These are phyloP conservation scores for Rynchops niger DNA, from an alignment of 2,113 vertebrate genomes.

Conservation along the genomic window DNA sequence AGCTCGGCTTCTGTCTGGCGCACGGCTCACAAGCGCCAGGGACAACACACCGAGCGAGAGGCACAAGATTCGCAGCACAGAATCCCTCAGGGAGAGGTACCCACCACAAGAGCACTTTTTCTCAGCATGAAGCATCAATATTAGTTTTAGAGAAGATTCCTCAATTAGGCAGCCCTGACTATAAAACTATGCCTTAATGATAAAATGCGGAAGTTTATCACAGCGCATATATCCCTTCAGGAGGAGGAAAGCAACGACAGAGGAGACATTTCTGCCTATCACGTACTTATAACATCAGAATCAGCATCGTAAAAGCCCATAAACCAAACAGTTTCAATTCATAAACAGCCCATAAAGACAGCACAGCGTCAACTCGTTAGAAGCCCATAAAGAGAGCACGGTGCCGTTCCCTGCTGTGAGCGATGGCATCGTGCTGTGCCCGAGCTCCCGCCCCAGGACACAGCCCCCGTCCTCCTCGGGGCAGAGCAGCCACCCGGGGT, in stretches of 20 bases:
- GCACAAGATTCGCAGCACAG: background rate
- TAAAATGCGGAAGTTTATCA: background rate
- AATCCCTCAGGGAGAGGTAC: background rate
- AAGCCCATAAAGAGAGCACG: fast-evolving
- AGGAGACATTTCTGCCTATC: background rate
- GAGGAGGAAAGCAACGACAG: fast-evolving
- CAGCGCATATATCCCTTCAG: fast-evolving
- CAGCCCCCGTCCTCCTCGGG: fast-evolving
- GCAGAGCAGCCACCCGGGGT: fast-evolving
- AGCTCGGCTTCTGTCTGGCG: background rate
- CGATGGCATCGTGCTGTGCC: fast-evolving
- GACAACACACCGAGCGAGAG: background rate
- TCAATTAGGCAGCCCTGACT: background rate
- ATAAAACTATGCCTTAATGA: background rate
- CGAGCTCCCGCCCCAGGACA: fast-evolving
- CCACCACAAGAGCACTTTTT: background rate
- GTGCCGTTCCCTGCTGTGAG: fast-evolving
- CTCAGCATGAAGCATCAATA: background rate
- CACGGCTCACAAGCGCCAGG: background rate
- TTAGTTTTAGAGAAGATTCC: background rate
- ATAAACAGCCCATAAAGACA: background rate
- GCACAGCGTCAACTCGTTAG: fast-evolving
- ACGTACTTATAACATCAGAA: fast-evolving
- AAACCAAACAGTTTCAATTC: background rate
- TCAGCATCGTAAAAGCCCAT: background rate